These are phyloP conservation scores for Tachyglossus aculeatus DNA, from an alignment of 2,797 vertebrate genomes.

Conservation along the genomic window DNA sequence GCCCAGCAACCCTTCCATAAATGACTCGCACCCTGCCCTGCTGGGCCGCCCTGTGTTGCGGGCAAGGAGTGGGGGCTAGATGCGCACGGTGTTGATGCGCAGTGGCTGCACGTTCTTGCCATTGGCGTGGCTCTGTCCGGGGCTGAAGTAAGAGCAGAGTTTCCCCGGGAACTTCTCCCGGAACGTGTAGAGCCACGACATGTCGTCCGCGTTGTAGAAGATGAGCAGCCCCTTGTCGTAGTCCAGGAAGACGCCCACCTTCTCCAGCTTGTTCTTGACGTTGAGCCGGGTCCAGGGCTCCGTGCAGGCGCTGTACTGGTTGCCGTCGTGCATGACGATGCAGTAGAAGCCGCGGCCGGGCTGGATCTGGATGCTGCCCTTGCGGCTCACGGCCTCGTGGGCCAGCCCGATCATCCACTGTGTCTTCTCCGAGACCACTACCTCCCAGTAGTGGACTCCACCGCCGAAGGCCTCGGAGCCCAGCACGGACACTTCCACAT, in stretches of 20 bases:
- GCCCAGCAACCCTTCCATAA: not conserved
- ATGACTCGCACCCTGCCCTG: accelerated
- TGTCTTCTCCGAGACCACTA: constrained; percentile 97
- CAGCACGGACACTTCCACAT: constrained; percentile 95
- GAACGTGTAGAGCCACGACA: constrained; percentile 99
- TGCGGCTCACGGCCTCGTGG: constrained; percentile 90
- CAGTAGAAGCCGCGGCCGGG: constrained; percentile 95
- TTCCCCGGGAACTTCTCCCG: constrained; percentile 90
- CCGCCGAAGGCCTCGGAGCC: constrained; percentile 87
- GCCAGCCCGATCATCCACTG: constrained; percentile 99
- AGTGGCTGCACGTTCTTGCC: constrained; percentile 97
- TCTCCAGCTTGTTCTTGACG: constrained; percentile 94
- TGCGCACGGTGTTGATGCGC: constrained; percentile 94
- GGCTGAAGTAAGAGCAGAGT: constrained; percentile 95
- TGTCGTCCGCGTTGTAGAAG: constrained; percentile 97
- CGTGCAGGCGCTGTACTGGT: constrained; percentile 98
- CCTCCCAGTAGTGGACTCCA: constrained; percentile 97
- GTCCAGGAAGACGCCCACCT: constrained; percentile 97
- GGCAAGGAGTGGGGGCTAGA: constrained; percentile 63
- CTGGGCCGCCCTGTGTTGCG: not conserved
- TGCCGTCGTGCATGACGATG: constrained; percentile 98
- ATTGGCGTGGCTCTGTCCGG: constrained; percentile 96
- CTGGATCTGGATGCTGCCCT: constrained; percentile 97
- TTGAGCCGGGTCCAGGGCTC: constrained; percentile 98
- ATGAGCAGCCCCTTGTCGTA: constrained; percentile 93